These are phyloP conservation scores for Malurus alboscapulatus DNA, from an alignment of 2,113 vertebrate genomes.

Conservation along the genomic window DNA sequence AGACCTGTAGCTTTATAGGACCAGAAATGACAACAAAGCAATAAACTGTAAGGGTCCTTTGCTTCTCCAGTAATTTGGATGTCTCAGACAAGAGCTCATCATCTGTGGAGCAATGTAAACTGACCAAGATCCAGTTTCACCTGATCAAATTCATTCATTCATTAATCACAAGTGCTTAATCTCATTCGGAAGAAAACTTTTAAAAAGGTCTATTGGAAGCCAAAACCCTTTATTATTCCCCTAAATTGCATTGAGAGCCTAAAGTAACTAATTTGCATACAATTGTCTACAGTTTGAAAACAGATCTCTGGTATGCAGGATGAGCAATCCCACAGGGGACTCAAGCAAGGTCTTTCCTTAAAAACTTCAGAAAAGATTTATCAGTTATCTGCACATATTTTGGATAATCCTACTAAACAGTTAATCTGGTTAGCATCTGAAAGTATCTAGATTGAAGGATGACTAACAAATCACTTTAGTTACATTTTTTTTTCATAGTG, in stretches of 20 bases:
- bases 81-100: not conserved
- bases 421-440: not conserved
- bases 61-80: not conserved
- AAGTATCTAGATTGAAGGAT: not conserved
- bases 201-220: not conserved
- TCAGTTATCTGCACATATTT: not conserved
- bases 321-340: not conserved
- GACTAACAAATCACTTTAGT: not conserved
- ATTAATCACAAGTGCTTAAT: not conserved
- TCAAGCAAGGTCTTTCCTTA: not conserved
- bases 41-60: not conserved
- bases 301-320: not conserved
- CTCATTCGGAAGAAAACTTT: not conserved
- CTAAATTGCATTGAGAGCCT: not conserved
- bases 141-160: not conserved
- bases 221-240: not conserved
- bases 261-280: not conserved
- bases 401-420: not conserved
- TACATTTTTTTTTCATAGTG: not conserved
- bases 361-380: not conserved
- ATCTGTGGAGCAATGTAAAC: not conserved
- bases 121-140: not conserved
- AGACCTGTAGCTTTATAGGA: not conserved
- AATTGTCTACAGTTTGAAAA: not conserved
- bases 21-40: not conserved